Evolutionary conservation across 1,140 invertebrate genomes (phyloP), one percentile per base, ranked within the genome.

Genomic region (Trichoplusia ni): DNA sequence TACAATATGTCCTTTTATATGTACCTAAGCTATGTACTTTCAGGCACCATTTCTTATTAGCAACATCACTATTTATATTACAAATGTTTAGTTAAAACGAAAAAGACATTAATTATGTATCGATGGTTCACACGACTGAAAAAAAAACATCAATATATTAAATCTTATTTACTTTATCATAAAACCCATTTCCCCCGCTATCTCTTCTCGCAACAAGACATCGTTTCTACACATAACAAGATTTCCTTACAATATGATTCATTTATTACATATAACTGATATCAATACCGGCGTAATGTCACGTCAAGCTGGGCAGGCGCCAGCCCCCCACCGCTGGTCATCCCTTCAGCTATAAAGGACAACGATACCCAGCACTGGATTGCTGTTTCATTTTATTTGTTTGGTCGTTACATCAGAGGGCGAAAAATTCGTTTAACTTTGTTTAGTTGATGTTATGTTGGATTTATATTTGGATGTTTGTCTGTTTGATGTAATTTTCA

Each of bases 351-450:
- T 9, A 29, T 29, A 31, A 31, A 31, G 46, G 25, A n/a, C 46
- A 16, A 27, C 29, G 25, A 49, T 49, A 49, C 23, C 46, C 9
- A 49, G 25, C 46, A 23, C 25, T 29, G 25, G 25, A 49, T 31
- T 29, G 25, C 25, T 49, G 46, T 29, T 49, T 49, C 29, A 49
- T 49, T 49, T 49, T 16, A 14, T 49, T 49, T 49, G 46, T 49
- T 31, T 3, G 2, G 46, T 49, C 46, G 46, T 49, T 49, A 49
- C 25, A 14, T 18, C 7, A 31, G 46, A 49, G 46, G 46, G 46
- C 29, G 29, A 49, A 49, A 49, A 29, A 31, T 49, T 31, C 25
- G 25, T 49, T 31, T 31, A 49, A 49, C 29, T 49, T 49, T 18
- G 46, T 49, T 49, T n/a, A n/a, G n/a, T n/a, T n/a, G n/a, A n/a